Evolutionary conservation across 2,888 invertebrate genomes (phyloP), one percentile per base, ranked within the genome.

Genomic region (Andrena flavipes): DNA sequence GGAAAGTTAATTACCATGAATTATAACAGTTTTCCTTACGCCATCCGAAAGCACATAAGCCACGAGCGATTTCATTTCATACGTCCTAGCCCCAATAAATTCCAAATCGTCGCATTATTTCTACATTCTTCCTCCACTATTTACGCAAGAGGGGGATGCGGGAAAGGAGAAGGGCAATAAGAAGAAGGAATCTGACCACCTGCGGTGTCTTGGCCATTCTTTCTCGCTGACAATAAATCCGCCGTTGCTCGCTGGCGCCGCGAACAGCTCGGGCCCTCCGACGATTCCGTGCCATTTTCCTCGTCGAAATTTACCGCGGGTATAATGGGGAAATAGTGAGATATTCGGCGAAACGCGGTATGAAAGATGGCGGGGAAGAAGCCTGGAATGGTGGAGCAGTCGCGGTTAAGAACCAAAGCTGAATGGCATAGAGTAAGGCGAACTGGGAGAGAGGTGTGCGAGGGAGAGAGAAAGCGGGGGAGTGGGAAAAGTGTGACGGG

Each of bases 271-370:
- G n/a, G n/a, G 81, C 33, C 48, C 51, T 65, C 51, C 68, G 87
- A 87, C 85, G 84, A 89, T 90, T 90, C 85, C 87, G 69, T 83
- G 86, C 85, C 85, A 87, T 91, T 89, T 90, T 87, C 85, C 82
- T 76, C 77, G 77, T 16, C 30, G 77, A 90, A 89, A 91, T 91
- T 91, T 90, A 91, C 91, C 88, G 87, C 82, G 76, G 86, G 89
- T 91, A 90, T 91, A 92, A 91, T 90, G 88, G 83, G 86, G 76
- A 89, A 90, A 89, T 89, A 89, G 90, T 88, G 89, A 87, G 87
- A 90, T 88, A 75, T 70, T 80, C 71, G 35, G 23, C 23, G 65
- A 59, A 35, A n/a, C 23, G 56, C 29, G 56, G 8, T 54, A 63
- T 68, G 60, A 81, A 75, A 70, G 62, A 67, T 75, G 49, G 48